Conservation (phyloP, 35 echinoderm and acorn worm genomes). For the Strongylocentrotus purpuratus region DNA sequence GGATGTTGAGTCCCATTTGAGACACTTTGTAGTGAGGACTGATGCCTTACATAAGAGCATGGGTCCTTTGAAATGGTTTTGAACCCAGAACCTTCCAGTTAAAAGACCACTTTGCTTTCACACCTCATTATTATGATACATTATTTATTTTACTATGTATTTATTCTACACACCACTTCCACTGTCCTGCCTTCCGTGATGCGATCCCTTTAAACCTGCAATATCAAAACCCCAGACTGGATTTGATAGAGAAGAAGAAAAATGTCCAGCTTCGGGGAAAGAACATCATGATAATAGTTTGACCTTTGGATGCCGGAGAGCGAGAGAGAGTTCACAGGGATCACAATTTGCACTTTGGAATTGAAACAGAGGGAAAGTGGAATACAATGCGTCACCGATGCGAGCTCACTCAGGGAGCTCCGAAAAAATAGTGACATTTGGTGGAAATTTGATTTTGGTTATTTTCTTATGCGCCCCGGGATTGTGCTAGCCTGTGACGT, state of each 20-base stretch:
- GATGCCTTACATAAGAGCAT: too few relatives aligned
- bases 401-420: background rate
- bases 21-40: too few relatives aligned
- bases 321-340: background rate
- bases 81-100: too few relatives aligned
- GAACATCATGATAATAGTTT: constrained; percentile 4
- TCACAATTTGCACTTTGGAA: background rate
- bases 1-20: too few relatives aligned
- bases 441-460: constrained; percentile 11
- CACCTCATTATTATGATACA: too few relatives aligned
- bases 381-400: background rate
- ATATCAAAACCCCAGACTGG: background rate
- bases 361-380: background rate
- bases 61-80: too few relatives aligned
- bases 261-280: background rate
- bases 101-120: too few relatives aligned
- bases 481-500: background rate
- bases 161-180: background rate
- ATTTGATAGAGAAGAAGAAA: background rate
- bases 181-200: background rate
- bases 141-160: too few relatives aligned
- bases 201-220: background rate
- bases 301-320: background rate
- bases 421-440: background rate
- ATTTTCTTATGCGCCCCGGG: background rate